These are phyloP conservation scores for Aptenodytes patagonicus DNA, from an alignment of 2,113 vertebrate genomes.

Conservation along the genomic window DNA sequence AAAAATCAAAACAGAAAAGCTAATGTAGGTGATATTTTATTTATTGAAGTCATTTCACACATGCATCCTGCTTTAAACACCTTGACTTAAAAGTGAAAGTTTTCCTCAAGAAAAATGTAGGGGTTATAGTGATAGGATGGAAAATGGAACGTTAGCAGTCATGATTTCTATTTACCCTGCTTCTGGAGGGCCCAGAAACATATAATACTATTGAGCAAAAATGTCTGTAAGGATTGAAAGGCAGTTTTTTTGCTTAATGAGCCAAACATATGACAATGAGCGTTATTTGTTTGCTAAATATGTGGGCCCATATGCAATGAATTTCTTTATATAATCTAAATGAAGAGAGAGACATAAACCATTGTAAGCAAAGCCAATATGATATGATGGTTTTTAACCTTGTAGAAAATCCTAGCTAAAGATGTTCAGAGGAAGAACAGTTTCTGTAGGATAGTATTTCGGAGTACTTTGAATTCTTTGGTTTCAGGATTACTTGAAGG, in stretches of 20 bases:
- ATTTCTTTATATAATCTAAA: not conserved
- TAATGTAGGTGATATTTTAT: not conserved
- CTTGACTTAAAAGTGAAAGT: not conserved
- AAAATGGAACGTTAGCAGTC: not conserved
- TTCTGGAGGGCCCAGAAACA: not conserved
- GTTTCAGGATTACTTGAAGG: not conserved
- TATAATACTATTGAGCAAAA: not conserved
- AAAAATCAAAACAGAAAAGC: not conserved
- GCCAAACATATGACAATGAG: not conserved
- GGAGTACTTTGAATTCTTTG: not conserved
- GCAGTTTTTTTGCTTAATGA: not conserved
- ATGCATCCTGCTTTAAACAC: not conserved
- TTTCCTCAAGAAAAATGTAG: not conserved
- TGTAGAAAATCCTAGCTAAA: not conserved
- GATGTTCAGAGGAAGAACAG: not conserved
- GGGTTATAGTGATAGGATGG: not conserved
- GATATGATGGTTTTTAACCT: not conserved
- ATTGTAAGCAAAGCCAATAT: not conserved
- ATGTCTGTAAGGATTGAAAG: not conserved
- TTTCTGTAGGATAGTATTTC: not conserved
- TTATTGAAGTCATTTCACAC: not conserved
- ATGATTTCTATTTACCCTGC: not conserved
- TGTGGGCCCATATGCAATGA: not conserved
- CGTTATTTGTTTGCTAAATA: not conserved
- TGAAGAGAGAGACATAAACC: not conserved